phyloP scores from a whole-genome alignment of 2,888 invertebrate genomes.

The Phasia obesa region DNA sequence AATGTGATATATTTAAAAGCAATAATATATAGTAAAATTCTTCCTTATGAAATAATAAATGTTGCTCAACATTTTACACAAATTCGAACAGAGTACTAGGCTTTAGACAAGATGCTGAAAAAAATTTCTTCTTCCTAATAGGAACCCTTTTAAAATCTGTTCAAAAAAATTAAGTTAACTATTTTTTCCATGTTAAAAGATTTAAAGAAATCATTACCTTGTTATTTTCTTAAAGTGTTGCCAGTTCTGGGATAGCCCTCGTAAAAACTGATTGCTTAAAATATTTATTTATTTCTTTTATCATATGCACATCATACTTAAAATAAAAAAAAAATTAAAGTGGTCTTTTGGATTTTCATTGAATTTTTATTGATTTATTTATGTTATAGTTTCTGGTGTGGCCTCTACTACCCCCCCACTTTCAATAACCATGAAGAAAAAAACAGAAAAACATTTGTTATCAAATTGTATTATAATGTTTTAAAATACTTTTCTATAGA shows the following conservation, averaged over 20 bases:
- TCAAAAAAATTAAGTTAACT: no score
- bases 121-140: no score
- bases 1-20: no score
- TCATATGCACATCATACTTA: not conserved
- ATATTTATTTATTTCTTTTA: conserved; percentile 4
- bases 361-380: conserved; percentile 60
- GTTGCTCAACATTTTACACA: no score
- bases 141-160: no score
- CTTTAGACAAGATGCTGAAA: no score
- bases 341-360: conserved; percentile 43
- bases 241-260: not conserved
- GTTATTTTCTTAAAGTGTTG: not conserved
- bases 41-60: no score
- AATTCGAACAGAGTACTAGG: no score
- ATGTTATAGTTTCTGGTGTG: conserved; percentile 21
- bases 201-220: no score
- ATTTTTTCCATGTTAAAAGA: no score
- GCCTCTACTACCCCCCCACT: not conserved
- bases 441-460: conserved; percentile 35
- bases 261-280: not conserved
- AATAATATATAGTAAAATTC: no score
- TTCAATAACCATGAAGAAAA: conserved; percentile 2
- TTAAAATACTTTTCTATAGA: conserved; percentile 34
- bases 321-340: conserved; percentile 15
- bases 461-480: conserved; percentile 49